Conservation (phyloP, 2,113 vertebrate species). For the Anoura caudifer region DNA sequence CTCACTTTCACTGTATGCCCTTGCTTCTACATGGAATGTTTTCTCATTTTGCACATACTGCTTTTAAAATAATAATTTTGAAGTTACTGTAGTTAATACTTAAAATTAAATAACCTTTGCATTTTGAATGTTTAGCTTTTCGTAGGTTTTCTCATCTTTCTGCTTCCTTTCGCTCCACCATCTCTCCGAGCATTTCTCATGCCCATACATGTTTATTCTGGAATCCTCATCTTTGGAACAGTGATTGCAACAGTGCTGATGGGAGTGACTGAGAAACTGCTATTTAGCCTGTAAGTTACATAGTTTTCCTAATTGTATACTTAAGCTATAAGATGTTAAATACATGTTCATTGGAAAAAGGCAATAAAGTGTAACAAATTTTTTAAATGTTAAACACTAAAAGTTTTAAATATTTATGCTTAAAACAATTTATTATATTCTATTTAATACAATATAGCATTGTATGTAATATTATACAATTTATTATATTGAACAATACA, state of each 20-base stretch:
- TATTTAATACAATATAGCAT: neutral
- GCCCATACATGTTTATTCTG: conserved; percentile 91
- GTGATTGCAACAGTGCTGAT: conserved; percentile 90
- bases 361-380: neutral
- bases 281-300: conserved; percentile 92
- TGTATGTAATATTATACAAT: neutral
- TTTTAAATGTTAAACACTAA: neutral
- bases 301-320: conserved; percentile 4
- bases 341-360: conserved; percentile 36
- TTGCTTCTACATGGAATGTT: neutral
- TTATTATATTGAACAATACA: neutral
- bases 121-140: conserved; percentile 85
- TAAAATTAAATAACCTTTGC: conserved; percentile 35
- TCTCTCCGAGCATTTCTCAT: conserved; percentile 85
- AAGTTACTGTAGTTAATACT: neutral
- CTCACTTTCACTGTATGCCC: neutral
- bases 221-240: conserved; percentile 89
- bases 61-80: conserved; percentile 15
- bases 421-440: neutral
- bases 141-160: conserved; percentile 87
- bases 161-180: conserved; percentile 88
- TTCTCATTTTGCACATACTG: neutral
- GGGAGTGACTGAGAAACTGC: conserved; percentile 96
- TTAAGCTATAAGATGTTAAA: conserved; percentile 38
- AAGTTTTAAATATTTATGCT: neutral